Base-by-base conservation (phyloP, 1,140 invertebrate species). In the Neodiprion pinetum region DNA sequence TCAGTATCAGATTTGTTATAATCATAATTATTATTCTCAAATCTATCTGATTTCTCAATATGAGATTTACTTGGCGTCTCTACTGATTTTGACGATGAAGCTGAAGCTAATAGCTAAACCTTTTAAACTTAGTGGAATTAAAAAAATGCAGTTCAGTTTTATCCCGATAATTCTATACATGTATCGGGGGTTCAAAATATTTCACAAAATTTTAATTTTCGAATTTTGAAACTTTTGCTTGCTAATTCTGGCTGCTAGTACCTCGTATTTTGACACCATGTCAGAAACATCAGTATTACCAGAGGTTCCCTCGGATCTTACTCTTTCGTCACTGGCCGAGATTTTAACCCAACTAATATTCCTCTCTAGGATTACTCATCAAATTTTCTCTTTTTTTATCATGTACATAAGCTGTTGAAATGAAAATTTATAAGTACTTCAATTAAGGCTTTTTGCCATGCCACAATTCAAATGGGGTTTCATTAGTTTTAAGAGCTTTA, bases 381-480 rank as follows among this genome's bases (percentile, higher is more conserved):
- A 78, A 88, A 87, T 79, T 89, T 88, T 66, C 61, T 71, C 78
- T 86, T 82, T 76, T 76, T 86, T 89, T 88, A 80, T 85, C 82
- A 79, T 86, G 50, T 17, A 85, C 81, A 78, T 85, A 86, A 50
- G 83, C 83, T n/a, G 83, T 88, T 17, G 80, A 87, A 70, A 88
- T 87, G 85, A 91, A 90, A 65, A 88, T 80, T 80, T 83, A 87
- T 72, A 90, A 81, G 82, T 90, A 82, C 76, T 83, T 83, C 68
- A 90, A 68, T 72, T 85, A 67, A 40, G 88, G 86, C 75, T 88
- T 90, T 76, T 79, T 84, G 76, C 80, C 75, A 80, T 86, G 84
- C 88, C 89, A 90, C 77, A 87, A 68, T 81, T 90, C 87, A 79
- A 83, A 87, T 75, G 88, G 86, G 76, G 87, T 90, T 79, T 84